Percentiles rank a stretch among this genome's conserved stretches.
Conservation (phyloP, 2,888 invertebrate genomes). For the Caenorhabditis imperialis region DNA sequence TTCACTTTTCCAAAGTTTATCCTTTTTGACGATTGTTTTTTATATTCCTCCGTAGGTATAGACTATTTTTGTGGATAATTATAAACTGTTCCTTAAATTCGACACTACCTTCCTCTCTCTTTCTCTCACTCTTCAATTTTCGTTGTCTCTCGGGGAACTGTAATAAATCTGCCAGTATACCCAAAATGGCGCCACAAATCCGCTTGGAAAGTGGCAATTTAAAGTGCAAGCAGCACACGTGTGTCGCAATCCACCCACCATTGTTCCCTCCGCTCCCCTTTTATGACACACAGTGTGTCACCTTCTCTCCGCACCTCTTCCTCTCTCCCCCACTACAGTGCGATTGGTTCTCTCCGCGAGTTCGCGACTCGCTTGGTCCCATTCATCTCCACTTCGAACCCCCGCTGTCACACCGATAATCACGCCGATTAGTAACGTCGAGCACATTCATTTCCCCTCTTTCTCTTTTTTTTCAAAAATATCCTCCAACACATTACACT, state of each 20-base stretch:
- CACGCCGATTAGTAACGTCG: slow-evolving; percentile 12
- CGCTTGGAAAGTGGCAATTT: slow-evolving; percentile 26
- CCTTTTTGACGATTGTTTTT: slow-evolving; percentile 1
- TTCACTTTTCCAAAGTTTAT: slow-evolving; percentile 15
- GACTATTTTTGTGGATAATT: too few relatives aligned
- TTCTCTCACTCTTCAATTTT: slow-evolving; percentile 16
- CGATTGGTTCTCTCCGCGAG: not conserved
- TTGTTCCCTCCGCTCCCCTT: slow-evolving; percentile 24
- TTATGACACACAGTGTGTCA: slow-evolving; percentile 7
- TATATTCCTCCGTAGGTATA: too few relatives aligned
- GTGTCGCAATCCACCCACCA: slow-evolving; percentile 11
- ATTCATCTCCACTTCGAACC: too few relatives aligned
- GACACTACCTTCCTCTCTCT: slow-evolving; percentile 3
- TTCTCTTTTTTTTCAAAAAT: slow-evolving; percentile 17
- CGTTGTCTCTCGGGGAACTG: slow-evolving; percentile 3
- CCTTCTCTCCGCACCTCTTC: not conserved
- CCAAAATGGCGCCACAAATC: slow-evolving; percentile 32
- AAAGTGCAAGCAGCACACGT: slow-evolving; percentile 25
- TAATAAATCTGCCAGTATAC: slow-evolving; percentile 23
- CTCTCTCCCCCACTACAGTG: slow-evolving; percentile 2
- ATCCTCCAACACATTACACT: slow-evolving; percentile 12
- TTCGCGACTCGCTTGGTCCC: too few relatives aligned
- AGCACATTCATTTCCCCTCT: not conserved
- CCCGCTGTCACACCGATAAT: slow-evolving; percentile 5
- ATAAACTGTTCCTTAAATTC: too few relatives aligned